Evolutionary conservation across 2,113 vertebrate species (phyloP).

Genomic region (Podiceps cristatus): DNA sequence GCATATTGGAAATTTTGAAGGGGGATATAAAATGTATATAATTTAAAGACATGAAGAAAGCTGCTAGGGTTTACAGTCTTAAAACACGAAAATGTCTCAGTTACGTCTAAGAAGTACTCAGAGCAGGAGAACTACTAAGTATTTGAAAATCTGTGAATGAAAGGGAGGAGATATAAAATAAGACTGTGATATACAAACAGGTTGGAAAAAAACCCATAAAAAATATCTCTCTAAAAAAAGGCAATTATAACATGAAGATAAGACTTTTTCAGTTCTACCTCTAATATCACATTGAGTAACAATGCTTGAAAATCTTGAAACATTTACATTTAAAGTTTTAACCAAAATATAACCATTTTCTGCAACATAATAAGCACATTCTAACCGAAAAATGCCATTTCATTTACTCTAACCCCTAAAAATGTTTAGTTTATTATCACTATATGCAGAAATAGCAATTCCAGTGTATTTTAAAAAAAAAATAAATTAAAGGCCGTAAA

Average conservation of each 20-base stretch:
- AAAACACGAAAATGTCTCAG: neutral
- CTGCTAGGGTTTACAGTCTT: neutral
- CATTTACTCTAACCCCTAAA: neutral
- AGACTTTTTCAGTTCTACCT: slow-evolving; percentile 5
- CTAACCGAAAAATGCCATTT: neutral
- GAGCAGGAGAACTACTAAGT: neutral
- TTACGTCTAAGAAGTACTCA: neutral
- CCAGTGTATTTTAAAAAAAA: neutral
- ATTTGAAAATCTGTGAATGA: neutral
- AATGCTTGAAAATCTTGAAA: slow-evolving; percentile 53
- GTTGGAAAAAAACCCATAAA: neutral
- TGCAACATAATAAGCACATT: neutral
- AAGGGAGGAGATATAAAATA: neutral
- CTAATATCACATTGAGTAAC: neutral
- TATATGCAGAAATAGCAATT: neutral
- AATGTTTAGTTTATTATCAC: neutral
- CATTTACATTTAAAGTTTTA: slow-evolving; percentile 38
- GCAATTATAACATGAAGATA: neutral
- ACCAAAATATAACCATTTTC: slow-evolving; percentile 17
- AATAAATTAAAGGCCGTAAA: no score
- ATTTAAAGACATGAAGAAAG: slow-evolving; percentile 62
- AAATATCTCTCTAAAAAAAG: neutral
- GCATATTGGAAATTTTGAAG: slow-evolving; percentile 70
- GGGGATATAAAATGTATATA: slow-evolving; percentile 56
- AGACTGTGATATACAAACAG: neutral